Percentiles rank a stretch among this genome's conserved stretches.
phyloP scores from a whole-genome alignment of 2,888 invertebrate genomes.

The Xestia xanthographa region DNA sequence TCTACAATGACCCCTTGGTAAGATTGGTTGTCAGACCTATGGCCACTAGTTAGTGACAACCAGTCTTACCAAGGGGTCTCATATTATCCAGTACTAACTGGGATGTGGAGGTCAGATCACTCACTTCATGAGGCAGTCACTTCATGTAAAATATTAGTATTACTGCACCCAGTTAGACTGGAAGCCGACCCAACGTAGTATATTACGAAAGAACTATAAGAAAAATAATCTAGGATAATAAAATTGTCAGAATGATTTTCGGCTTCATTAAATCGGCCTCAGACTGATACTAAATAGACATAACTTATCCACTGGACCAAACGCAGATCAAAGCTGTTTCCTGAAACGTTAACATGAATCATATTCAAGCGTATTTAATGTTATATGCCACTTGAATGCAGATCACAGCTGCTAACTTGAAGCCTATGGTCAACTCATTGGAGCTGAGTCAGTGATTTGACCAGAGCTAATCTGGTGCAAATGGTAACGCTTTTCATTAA shows the following conservation, averaged over 20 bases:
- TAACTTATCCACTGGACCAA: slow-evolving; percentile 2
- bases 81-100: no score
- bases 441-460: not conserved
- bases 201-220: not conserved
- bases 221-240: not conserved
- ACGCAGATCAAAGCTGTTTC: not conserved
- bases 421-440: slow-evolving; percentile 3
- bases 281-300: not conserved
- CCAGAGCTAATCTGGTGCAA: not conserved
- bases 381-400: slow-evolving; percentile 9
- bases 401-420: slow-evolving; percentile 14
- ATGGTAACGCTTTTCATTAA: not conserved
- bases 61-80: no score
- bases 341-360: not conserved
- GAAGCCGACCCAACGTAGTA: no score
- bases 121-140: no score
- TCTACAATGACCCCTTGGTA: no score
- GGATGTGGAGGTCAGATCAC: no score
- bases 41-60: no score
- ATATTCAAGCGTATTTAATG: slow-evolving; percentile 17
- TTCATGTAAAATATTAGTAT: no score
- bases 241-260: not conserved
- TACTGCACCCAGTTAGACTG: no score
- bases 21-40: no score
- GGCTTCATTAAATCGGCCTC: no score